Evolutionary conservation across 2,888 invertebrate genomes (phyloP).

Genomic region (Eurytoma adleriae): DNA sequence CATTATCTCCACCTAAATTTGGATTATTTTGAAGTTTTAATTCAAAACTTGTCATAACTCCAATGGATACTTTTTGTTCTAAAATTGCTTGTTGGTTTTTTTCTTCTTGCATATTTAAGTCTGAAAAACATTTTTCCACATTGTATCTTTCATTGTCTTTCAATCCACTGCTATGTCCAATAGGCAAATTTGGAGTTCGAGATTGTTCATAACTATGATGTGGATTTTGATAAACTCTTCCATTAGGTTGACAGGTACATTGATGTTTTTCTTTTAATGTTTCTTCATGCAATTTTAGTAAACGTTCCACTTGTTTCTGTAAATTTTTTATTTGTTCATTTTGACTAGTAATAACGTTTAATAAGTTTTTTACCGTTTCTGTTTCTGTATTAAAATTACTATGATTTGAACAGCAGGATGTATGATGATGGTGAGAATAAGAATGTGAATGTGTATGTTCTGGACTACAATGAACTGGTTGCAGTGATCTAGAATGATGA

Average conservation of each 20-base stretch:
- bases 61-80: slow-evolving; percentile 82
- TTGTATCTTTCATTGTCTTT: slow-evolving; percentile 57
- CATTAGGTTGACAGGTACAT: slow-evolving; percentile 60
- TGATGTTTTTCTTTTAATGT: slow-evolving; percentile 61
- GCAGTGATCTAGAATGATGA: slow-evolving; percentile 47
- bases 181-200: slow-evolving; percentile 42
- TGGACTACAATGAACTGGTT: slow-evolving; percentile 56
- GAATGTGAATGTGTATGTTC: slow-evolving; percentile 48
- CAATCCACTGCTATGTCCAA: slow-evolving; percentile 46
- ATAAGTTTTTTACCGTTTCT: slow-evolving; percentile 76
- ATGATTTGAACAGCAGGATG: slow-evolving; percentile 47
- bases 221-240: slow-evolving; percentile 48
- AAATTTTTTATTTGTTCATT: slow-evolving; percentile 82
- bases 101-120: slow-evolving; percentile 58
- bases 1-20: slow-evolving; percentile 61
- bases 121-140: slow-evolving; percentile 36
- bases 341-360: slow-evolving; percentile 82
- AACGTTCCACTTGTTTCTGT: slow-evolving; percentile 81
- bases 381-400: slow-evolving; percentile 60
- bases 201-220: slow-evolving; percentile 50
- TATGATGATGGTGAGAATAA: slow-evolving; percentile 14
- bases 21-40: slow-evolving; percentile 75
- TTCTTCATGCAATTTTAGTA: slow-evolving; percentile 74
- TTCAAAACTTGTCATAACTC: slow-evolving; percentile 86
- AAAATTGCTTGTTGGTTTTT: slow-evolving; percentile 69